These are phyloP conservation scores for Lacanobia wlatinum DNA, from an alignment of 2,888 invertebrate species.

Conservation along the genomic window DNA sequence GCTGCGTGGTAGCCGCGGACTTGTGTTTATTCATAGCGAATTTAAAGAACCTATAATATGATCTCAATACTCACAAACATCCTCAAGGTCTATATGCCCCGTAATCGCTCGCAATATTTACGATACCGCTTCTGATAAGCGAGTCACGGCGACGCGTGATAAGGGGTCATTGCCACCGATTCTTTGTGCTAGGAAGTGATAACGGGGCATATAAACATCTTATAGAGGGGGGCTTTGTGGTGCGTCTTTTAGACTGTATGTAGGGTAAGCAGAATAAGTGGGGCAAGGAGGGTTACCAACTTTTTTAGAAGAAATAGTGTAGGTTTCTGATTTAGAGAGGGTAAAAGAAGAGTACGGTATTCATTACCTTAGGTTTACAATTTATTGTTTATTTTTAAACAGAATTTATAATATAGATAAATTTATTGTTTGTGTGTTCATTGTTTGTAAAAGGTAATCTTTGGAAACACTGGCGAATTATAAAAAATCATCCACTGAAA, in stretches of 20 bases:
- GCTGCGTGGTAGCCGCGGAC: too few species aligned
- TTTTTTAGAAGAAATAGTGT: background rate
- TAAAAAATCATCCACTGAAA: too few species aligned
- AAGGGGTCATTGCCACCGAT: constrained; percentile 66
- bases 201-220: constrained; percentile 31
- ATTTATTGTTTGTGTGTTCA: too few species aligned
- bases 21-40: too few species aligned
- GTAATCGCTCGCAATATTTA: constrained; percentile 54
- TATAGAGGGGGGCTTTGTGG: background rate
- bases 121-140: constrained; percentile 48
- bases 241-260: background rate
- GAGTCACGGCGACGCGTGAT: constrained; percentile 44
- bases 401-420: too few species aligned
- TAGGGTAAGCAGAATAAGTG: background rate
- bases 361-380: too few species aligned
- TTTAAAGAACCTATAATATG: too few species aligned
- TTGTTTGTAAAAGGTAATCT: too few species aligned
- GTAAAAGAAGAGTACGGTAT: too few species aligned
- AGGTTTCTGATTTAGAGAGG: too few species aligned
- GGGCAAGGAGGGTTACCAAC: background rate
- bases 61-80: constrained; percentile 24
- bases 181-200: constrained; percentile 53
- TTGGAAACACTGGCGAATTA: too few species aligned
- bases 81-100: constrained; percentile 40
- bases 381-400: too few species aligned